Percentiles rank a stretch among this genome's conserved stretches.
Conservation (phyloP, 2,113 vertebrate species). For the Malurus elegans region DNA sequence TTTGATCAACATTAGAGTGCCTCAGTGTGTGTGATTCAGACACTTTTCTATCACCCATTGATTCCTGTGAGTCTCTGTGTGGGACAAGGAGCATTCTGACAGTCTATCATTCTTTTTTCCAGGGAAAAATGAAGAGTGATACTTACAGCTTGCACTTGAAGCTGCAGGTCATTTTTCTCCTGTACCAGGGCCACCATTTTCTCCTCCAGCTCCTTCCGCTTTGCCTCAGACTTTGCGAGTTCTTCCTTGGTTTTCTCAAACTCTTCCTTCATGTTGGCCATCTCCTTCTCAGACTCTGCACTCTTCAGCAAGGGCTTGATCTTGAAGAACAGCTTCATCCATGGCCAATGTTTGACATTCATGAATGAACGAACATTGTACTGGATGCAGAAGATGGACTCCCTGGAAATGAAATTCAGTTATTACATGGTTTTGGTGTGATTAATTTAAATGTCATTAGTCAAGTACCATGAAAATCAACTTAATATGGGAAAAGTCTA, state of each 20-base stretch:
- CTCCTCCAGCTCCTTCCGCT: slow-evolving; percentile 82
- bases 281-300: slow-evolving; percentile 84
- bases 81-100: neutral
- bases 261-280: slow-evolving; percentile 67
- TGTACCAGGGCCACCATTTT: slow-evolving; percentile 83
- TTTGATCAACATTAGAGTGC: neutral
- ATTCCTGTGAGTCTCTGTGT: neutral
- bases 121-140: neutral
- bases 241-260: slow-evolving; percentile 87
- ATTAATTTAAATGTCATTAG: neutral
- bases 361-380: slow-evolving; percentile 87
- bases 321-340: slow-evolving; percentile 81
- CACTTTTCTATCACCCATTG: neutral
- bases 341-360: slow-evolving; percentile 83
- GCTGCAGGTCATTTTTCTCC: slow-evolving; percentile 86
- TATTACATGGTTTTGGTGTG: neutral
- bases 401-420: slow-evolving; percentile 56
- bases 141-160: slow-evolving; percentile 84
- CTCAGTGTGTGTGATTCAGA: neutral
- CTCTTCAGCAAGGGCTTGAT: slow-evolving; percentile 86
- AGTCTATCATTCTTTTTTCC: neutral
- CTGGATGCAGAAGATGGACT: slow-evolving; percentile 82
- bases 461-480: neutral
- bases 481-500: neutral
- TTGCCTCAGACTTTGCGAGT: slow-evolving; percentile 80